These are phyloP conservation scores for Halocynthia roretzi DNA, from an alignment of 23 tunicate genomes.

Conservation along the genomic window DNA sequence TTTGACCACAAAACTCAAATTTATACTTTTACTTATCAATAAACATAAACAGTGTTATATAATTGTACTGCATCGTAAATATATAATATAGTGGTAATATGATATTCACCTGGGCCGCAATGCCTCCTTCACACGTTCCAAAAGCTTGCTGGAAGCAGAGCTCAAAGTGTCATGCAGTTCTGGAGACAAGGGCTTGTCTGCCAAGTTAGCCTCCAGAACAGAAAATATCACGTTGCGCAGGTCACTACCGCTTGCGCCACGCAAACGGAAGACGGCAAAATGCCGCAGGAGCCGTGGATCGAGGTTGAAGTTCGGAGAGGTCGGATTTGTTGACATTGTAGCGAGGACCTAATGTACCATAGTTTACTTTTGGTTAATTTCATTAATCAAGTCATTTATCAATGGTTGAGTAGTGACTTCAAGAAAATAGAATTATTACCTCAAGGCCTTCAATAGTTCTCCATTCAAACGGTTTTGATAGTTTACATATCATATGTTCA, in stretches of 20 bases:
- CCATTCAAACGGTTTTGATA: slow-evolving; percentile 84
- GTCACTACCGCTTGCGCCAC: slow-evolving; percentile 52
- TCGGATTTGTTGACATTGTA: slow-evolving; percentile 43
- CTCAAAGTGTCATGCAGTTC: slow-evolving; percentile 69
- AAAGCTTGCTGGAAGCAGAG: slow-evolving; percentile 56
- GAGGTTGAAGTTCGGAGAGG: slow-evolving; percentile 29
- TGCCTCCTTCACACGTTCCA: slow-evolving; percentile 55
- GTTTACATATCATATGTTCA: slow-evolving; percentile 74
- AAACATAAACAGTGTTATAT: too few species aligned
- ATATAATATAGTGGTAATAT: too few species aligned
- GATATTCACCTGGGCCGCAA: slow-evolving; percentile 60
- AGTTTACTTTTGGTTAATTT: slow-evolving; percentile 5
- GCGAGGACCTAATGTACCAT: slow-evolving; percentile 51
- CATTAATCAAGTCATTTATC: neutral
- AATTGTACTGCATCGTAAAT: too few species aligned
- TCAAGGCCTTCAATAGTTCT: slow-evolving; percentile 79
- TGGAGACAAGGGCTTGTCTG: slow-evolving; percentile 55
- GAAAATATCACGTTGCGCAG: slow-evolving; percentile 61
- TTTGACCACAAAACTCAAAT: too few species aligned
- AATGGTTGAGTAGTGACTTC: neutral
- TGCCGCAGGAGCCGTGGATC: slow-evolving; percentile 88
- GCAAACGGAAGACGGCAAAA: slow-evolving; percentile 79
- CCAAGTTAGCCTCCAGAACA: slow-evolving; percentile 73
- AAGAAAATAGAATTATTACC: slow-evolving; percentile 20
- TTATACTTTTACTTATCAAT: too few species aligned